Evolutionary conservation across 1,140 invertebrate genomes (phyloP).

Genomic region (Drosophila guanche): DNA sequence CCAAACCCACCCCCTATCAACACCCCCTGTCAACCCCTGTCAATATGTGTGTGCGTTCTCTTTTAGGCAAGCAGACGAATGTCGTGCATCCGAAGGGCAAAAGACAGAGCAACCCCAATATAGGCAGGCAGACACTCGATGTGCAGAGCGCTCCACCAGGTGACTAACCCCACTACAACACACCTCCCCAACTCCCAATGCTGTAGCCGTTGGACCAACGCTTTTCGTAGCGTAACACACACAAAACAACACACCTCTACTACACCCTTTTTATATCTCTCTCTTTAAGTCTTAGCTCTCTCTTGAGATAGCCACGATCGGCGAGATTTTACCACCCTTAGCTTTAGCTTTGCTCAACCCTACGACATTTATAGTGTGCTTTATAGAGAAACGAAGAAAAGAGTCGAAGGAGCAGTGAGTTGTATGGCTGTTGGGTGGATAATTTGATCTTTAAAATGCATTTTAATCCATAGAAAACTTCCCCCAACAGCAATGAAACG

Average conservation of each 20-base stretch:
- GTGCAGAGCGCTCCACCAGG: conserved; percentile 78
- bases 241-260: too few species aligned
- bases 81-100: conserved; percentile 83
- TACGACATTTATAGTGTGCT: background rate
- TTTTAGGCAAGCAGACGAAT: conserved; percentile 83
- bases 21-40: conserved; percentile 31
- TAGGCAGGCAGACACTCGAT: conserved; percentile 81
- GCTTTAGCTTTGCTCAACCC: conserved; percentile 31
- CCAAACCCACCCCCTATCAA: conserved; percentile 7
- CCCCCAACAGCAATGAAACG: too few species aligned
- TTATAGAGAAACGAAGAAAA: too few species aligned
- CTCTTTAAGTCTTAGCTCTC: too few species aligned
- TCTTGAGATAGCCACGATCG: background rate
- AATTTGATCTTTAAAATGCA: too few species aligned
- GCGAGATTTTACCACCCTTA: conserved; percentile 3
- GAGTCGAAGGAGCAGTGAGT: too few species aligned
- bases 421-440: conserved; percentile 13
- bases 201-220: too few species aligned
- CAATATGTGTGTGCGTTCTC: conserved; percentile 45
- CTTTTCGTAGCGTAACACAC: background rate
- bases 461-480: too few species aligned
- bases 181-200: conserved; percentile 5
- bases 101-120: conserved; percentile 80
- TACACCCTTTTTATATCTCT: too few species aligned
- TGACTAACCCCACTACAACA: conserved; percentile 54